Conservation (phyloP, 2,888 invertebrate species). For the Campoplex capitator region DNA sequence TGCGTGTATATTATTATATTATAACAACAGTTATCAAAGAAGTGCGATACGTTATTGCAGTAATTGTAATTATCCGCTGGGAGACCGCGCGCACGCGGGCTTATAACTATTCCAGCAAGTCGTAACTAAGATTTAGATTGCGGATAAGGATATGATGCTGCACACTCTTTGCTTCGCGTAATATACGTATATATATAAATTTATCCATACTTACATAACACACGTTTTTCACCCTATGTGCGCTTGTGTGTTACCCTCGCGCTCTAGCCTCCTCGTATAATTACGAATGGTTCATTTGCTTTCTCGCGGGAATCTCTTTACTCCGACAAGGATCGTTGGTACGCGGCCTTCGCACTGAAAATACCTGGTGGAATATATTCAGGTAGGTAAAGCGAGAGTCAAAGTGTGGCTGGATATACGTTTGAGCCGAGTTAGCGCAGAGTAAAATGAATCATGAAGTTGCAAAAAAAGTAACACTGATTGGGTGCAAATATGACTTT, state of each 20-base stretch:
- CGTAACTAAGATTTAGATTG: slow-evolving; percentile 78
- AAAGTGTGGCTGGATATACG: slow-evolving; percentile 3
- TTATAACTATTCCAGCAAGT: slow-evolving; percentile 70
- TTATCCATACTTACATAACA: slow-evolving; percentile 32
- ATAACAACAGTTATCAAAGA: slow-evolving; percentile 71
- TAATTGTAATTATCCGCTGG: slow-evolving; percentile 75
- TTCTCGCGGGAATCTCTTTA: slow-evolving; percentile 74
- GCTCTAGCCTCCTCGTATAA: slow-evolving; percentile 70
- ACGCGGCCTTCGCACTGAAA: not conserved
- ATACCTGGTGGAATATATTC: slow-evolving; percentile 19
- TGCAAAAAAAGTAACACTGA: not conserved
- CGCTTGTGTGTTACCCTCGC: slow-evolving; percentile 65
- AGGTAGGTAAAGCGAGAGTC: slow-evolving; percentile 12
- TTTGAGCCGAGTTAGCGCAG: not conserved
- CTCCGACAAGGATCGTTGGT: slow-evolving; percentile 43
- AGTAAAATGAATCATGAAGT: slow-evolving; percentile 8
- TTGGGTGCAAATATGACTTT: not conserved
- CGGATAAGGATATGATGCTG: slow-evolving; percentile 71
- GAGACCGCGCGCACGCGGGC: slow-evolving; percentile 47
- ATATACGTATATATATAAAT: slow-evolving; percentile 3
- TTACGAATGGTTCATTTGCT: slow-evolving; percentile 76
- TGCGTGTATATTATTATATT: slow-evolving; percentile 42
- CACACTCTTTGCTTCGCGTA: slow-evolving; percentile 43
- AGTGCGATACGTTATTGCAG: slow-evolving; percentile 71
- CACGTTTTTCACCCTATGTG: slow-evolving; percentile 48